Evolutionary conservation across 2,113 vertebrate species (phyloP).

Genomic region (Stigmatopora nigra): DNA sequence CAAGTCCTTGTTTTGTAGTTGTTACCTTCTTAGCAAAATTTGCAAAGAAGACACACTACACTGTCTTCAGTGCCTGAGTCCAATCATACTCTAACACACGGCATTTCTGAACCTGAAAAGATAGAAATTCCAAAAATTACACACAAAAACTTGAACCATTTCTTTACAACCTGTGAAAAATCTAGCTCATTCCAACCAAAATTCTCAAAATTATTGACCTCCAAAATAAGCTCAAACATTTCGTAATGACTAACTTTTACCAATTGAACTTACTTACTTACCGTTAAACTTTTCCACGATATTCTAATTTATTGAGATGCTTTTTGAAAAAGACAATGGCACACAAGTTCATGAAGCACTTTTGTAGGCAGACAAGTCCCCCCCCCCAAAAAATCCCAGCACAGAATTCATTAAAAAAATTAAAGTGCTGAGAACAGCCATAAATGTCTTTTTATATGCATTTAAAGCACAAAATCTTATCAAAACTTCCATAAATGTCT

Average conservation of each 20-base stretch:
- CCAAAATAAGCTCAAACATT: too few species aligned
- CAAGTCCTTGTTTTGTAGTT: too few species aligned
- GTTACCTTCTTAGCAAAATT: too few species aligned
- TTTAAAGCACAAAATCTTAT: conserved; percentile 22
- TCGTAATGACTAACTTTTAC: neutral
- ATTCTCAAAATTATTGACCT: too few species aligned
- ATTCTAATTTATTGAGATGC: neutral
- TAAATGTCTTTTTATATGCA: conserved; percentile 9
- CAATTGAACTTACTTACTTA: neutral
- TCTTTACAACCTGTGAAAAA: too few species aligned
- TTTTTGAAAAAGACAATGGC: conserved; percentile 20
- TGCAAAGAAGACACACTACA: too few species aligned
- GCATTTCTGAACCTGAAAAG: too few species aligned
- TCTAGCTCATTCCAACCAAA: too few species aligned
- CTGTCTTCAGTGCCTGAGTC: too few species aligned
- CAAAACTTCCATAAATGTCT: neutral
- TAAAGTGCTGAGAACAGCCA: conserved; percentile 45
- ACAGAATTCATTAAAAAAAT: conserved; percentile 3
- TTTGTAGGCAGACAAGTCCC: conserved; percentile 15
- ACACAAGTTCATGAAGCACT: conserved; percentile 44
- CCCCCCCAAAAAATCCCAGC: conserved; percentile 6
- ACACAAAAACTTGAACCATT: too few species aligned
- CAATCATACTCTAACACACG: too few species aligned
- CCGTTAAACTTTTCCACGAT: neutral
- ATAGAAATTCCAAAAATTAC: too few species aligned